Base-by-base conservation (phyloP, 2,797 vertebrate genomes). In the Eidolon dupreanum region DNA sequence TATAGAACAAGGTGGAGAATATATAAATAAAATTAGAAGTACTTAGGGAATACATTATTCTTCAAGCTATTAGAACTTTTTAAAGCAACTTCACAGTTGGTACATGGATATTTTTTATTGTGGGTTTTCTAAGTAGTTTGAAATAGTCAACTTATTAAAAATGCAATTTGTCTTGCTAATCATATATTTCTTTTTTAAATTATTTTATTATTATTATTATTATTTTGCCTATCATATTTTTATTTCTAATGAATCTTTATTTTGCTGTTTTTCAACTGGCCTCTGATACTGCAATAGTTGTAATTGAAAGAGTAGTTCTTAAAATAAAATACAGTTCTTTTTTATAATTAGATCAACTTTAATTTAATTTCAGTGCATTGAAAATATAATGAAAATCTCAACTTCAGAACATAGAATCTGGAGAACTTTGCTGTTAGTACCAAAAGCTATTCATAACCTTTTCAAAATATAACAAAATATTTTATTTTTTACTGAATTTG, bases 301-400 rank as follows among this genome's bases (percentile, higher is more conserved):
- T 63, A 97, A 98, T 93, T 94, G 83, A 84, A 94, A 98, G 95
- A 97, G 81, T 90, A 95, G 41, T 82, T 91, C 96, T 96, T 98
- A 98, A 98, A 98, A 97, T 98, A 98, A 96, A 95, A 98, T 93
- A 59, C 86, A 98, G 96, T 98, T 95, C 95, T 88, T 98, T 94
- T 96, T 94, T 98, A 96, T 98, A 97, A 9, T 98, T 97, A 98
- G 94, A 98, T 98, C 95, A 93, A 83, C 95, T 98, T 98, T 98
- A 97, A 98, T 97, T 98, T 98, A 97, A 97, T 98, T 98, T 98
- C 71, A 49, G 70, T 89, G 73, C 93, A 97, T 96, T 98, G 96
- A 98, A 98, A 98, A 97, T 96, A 93, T 85, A 98, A 98, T 97
- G 85, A 95, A 93, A 97, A 88, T 36, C 79, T 97, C 90, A 98